phyloP scores from a whole-genome alignment of 2,797 vertebrate species.

The Neosilurus mollespiculum region DNA sequence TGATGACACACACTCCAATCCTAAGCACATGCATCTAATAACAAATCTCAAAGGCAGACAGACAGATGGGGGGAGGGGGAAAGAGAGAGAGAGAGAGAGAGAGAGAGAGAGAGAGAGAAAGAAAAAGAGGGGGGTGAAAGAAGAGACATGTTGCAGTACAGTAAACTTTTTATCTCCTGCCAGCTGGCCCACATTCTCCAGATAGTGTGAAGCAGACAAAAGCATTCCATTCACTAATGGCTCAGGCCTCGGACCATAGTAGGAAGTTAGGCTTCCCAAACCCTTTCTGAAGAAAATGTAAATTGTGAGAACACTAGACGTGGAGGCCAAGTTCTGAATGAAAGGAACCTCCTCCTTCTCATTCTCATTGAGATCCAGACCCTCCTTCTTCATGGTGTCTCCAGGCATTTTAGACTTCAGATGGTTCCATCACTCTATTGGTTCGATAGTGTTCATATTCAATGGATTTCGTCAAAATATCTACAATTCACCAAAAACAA shows the following conservation, averaged over 20 bases:
- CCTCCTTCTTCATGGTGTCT: background rate
- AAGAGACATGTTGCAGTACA: background rate
- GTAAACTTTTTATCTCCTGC: conserved; percentile 45
- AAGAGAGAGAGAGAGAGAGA: background rate
- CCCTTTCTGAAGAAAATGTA: conserved; percentile 43
- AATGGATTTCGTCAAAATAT: background rate
- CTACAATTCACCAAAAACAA: background rate
- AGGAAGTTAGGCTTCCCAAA: conserved; percentile 53
- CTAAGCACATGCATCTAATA: conserved; percentile 16
- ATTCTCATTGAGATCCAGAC: conserved; percentile 19
- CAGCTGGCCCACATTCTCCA: conserved; percentile 52
- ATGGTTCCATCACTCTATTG: background rate
- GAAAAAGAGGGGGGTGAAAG: background rate
- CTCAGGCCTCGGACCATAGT: conserved; percentile 50
- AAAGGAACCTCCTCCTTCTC: conserved; percentile 26
- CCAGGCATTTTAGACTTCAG: background rate
- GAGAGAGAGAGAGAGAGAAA: too few species aligned
- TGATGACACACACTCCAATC: conserved; percentile 39
- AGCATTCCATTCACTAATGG: conserved; percentile 56
- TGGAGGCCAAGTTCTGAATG: conserved; percentile 39
- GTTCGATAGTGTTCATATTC: background rate
- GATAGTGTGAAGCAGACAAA: conserved; percentile 58
- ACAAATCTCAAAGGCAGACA: conserved; percentile 10
- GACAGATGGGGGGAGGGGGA: background rate
- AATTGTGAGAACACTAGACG: conserved; percentile 47